Conservation (phyloP, 2,113 vertebrate genomes). For the Cromileptes altivelis region DNA sequence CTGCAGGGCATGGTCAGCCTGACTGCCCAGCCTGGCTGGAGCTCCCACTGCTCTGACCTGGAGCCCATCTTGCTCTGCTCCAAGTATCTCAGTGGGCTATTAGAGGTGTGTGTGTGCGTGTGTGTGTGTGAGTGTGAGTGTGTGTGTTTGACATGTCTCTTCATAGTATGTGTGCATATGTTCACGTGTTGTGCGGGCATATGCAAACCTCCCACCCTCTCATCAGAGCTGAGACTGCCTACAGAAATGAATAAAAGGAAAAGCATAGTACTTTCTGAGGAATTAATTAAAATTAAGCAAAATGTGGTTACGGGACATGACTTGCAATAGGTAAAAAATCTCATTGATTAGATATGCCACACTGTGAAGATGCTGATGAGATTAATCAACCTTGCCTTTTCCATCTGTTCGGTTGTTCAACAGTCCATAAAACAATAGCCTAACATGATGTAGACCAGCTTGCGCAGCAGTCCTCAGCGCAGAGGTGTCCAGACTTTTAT, state of each 20-base stretch:
- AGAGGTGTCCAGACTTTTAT: conserved; percentile 64
- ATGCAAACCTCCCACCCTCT: conserved; percentile 18
- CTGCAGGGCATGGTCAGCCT: conserved; percentile 91
- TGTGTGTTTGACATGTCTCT: conserved; percentile 2
- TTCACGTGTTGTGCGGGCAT: conserved; percentile 34
- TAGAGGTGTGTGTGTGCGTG: conserved; percentile 87
- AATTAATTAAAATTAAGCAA: conserved; percentile 77
- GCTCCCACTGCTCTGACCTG: conserved; percentile 83
- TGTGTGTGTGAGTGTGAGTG: background rate
- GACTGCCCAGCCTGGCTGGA: conserved; percentile 92
- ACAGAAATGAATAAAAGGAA: conserved; percentile 50
- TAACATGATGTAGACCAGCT: conserved; percentile 61
- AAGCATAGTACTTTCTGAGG: conserved; percentile 65
- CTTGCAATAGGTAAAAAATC: conserved; percentile 65
- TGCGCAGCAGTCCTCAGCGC: conserved; percentile 54
- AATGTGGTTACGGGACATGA: conserved; percentile 68
- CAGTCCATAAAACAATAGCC: conserved; percentile 67
- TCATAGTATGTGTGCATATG: conserved; percentile 25
- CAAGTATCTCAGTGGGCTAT: conserved; percentile 92
- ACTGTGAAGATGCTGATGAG: conserved; percentile 76
- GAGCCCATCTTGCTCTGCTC: conserved; percentile 87
- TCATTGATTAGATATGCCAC: conserved; percentile 71
- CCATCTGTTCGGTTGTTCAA: conserved; percentile 79
- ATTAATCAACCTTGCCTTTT: conserved; percentile 79
- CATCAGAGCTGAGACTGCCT: conserved; percentile 33